Evolutionary conservation across 1,140 invertebrate genomes (phyloP).

Genomic region (Melanaphis sacchari): DNA sequence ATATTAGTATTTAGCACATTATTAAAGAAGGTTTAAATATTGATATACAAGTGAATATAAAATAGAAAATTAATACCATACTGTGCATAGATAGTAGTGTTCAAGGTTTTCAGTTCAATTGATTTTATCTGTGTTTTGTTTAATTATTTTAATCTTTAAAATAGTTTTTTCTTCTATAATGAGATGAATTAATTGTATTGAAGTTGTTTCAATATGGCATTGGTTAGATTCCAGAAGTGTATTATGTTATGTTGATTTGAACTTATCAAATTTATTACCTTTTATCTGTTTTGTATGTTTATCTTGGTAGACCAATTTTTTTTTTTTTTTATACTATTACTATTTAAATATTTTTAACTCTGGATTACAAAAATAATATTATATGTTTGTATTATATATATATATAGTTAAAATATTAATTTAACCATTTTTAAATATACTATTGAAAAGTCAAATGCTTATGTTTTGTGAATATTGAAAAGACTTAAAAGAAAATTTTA

Average conservation of each 20-base stretch:
- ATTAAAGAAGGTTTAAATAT: not conserved
- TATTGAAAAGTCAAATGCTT: not conserved
- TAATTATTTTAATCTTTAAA: slow-evolving; percentile 31
- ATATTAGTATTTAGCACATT: not conserved
- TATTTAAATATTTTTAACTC: slow-evolving; percentile 7
- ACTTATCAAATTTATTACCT: slow-evolving; percentile 16
- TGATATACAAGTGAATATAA: not conserved
- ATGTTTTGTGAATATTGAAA: not conserved
- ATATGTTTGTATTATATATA: not conserved
- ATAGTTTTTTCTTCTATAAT: not conserved
- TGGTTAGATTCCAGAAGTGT: slow-evolving; percentile 15
- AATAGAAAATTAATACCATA: not conserved
- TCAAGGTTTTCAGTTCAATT: slow-evolving; percentile 47
- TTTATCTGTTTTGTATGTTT: not conserved
- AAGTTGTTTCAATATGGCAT: slow-evolving; percentile 11
- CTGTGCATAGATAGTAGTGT: not conserved
- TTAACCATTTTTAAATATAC: not conserved
- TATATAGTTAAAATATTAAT: not conserved
- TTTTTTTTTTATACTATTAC: not conserved
- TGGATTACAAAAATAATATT: not conserved
- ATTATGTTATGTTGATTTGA: not conserved
- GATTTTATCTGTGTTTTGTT: slow-evolving; percentile 36
- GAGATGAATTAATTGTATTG: slow-evolving; percentile 1
- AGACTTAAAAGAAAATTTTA: not conserved
- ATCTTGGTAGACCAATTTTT: slow-evolving; percentile 8